These are phyloP conservation scores for Panopea generosa DNA, from an alignment of 2,888 invertebrate genomes.

Conservation along the genomic window DNA sequence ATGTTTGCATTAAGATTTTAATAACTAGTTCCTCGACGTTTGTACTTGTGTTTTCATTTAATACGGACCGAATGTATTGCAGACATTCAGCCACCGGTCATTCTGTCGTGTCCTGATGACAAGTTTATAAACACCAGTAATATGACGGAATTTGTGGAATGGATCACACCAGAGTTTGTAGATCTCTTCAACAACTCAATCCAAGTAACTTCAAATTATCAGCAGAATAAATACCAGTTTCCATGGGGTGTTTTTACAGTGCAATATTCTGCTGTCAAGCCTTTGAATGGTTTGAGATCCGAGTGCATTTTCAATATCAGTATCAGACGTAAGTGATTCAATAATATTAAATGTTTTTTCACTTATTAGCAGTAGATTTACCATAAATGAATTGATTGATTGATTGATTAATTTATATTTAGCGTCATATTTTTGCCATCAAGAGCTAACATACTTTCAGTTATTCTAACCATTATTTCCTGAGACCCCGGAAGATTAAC, in stretches of 20 bases:
- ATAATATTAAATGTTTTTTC: neutral
- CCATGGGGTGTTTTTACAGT: conserved; percentile 32
- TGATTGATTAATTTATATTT: too few relatives aligned
- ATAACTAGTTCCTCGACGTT: too few relatives aligned
- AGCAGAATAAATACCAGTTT: conserved; percentile 6
- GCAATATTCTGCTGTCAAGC: conserved; percentile 11
- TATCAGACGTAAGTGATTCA: conserved; percentile 22
- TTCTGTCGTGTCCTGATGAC: conserved; percentile 13
- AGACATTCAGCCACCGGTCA: conserved; percentile 25
- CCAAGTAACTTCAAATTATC: conserved; percentile 17
- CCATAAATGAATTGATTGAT: too few relatives aligned
- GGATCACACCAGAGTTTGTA: conserved; percentile 4
- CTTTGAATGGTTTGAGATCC: conserved; percentile 10
- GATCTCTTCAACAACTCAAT: neutral
- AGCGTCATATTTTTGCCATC: too few relatives aligned
- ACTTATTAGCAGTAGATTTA: too few relatives aligned
- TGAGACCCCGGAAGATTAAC: too few relatives aligned
- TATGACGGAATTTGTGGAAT: neutral
- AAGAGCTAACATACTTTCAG: too few relatives aligned
- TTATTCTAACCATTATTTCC: too few relatives aligned
- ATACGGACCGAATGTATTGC: neutral
- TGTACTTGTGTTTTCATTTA: too few relatives aligned
- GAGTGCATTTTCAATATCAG: conserved; percentile 17
- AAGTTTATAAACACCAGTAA: neutral
- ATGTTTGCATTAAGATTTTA: too few relatives aligned